Percentiles rank a stretch among this genome's conserved stretches.
These are phyloP conservation scores for Sebastolobus alascanus DNA, from an alignment of 2,797 vertebrate genomes.

Conservation along the genomic window DNA sequence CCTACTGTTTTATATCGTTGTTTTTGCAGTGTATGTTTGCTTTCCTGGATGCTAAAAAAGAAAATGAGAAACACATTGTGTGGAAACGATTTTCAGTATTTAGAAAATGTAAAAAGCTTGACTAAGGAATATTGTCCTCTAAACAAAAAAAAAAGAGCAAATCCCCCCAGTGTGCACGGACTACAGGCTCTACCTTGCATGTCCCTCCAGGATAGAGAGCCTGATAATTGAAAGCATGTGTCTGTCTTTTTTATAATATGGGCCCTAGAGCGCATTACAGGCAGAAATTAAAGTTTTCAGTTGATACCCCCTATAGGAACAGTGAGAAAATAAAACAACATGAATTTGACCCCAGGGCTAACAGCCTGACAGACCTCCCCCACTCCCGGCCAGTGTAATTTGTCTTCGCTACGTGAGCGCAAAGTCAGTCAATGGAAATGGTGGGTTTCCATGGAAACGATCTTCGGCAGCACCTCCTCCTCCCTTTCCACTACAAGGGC, in stretches of 20 bases:
- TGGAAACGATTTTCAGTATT: constrained; percentile 36
- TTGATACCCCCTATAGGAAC: constrained; percentile 78
- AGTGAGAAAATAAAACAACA: constrained; percentile 86
- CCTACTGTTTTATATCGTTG: constrained; percentile 82
- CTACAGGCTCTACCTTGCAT: constrained; percentile 43
- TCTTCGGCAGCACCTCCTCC: constrained; percentile 77
- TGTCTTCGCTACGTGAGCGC: constrained; percentile 88
- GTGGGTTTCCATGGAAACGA: constrained; percentile 87
- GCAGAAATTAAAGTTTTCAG: constrained; percentile 77
- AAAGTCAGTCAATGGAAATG: constrained; percentile 88
- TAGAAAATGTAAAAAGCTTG: constrained; percentile 26
- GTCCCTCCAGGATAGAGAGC: constrained; percentile 55
- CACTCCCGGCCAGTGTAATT: constrained; percentile 83
- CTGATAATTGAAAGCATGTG: constrained; percentile 75
- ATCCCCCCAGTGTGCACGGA: constrained; percentile 42
- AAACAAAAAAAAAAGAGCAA: constrained; percentile 40
- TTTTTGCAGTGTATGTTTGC: constrained; percentile 75
- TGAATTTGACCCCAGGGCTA: constrained; percentile 85
- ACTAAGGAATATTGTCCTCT: constrained; percentile 21
- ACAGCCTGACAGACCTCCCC: constrained; percentile 84
- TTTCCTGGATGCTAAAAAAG: constrained; percentile 67
- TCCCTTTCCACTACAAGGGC: constrained; percentile 59
- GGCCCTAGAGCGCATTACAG: constrained; percentile 71
- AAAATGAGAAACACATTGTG: constrained; percentile 70
- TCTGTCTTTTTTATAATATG: constrained; percentile 65